Conservation (phyloP, 2,797 vertebrate genomes). For the Euthynnus affinis region DNA sequence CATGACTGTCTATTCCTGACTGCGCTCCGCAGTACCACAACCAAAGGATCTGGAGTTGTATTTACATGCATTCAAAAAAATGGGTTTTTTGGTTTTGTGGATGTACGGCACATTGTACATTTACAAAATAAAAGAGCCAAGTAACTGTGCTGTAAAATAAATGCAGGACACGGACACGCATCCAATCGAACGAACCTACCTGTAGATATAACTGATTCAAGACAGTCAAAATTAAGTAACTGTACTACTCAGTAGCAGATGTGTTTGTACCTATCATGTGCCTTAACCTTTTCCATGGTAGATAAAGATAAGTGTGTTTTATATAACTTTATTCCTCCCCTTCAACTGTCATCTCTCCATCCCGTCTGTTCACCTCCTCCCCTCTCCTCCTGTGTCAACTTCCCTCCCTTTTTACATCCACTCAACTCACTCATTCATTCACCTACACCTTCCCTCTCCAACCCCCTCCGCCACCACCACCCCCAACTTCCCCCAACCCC, state of each 20-base stretch:
- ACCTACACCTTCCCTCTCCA: slow-evolving; percentile 36
- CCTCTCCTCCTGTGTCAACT: slow-evolving; percentile 58
- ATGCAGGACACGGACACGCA: slow-evolving; percentile 62
- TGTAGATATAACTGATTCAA: slow-evolving; percentile 86
- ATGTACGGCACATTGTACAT: slow-evolving; percentile 72
- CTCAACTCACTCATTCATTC: slow-evolving; percentile 61
- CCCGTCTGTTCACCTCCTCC: slow-evolving; percentile 42
- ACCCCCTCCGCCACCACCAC: slow-evolving; percentile 39
- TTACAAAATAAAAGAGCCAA: slow-evolving; percentile 68
- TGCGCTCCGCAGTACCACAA: slow-evolving; percentile 79
- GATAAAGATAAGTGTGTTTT: slow-evolving; percentile 90
- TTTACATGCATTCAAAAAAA: slow-evolving; percentile 48
- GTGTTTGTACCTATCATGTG: slow-evolving; percentile 98
- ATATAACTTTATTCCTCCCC: slow-evolving; percentile 84
- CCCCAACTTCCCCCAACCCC: slow-evolving; percentile 57
- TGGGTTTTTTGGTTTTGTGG: slow-evolving; percentile 54
- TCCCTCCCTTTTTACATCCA: slow-evolving; percentile 40
- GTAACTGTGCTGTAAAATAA: slow-evolving; percentile 63
- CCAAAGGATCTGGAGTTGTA: slow-evolving; percentile 83
- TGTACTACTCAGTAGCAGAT: slow-evolving; percentile 92
- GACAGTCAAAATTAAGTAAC: slow-evolving; percentile 85
- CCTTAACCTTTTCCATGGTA: slow-evolving; percentile 99
- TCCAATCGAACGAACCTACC: slow-evolving; percentile 79
- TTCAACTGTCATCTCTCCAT: slow-evolving; percentile 65
- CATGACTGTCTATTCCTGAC: slow-evolving; percentile 77